A percentile compares a stretch with the other conserved stretches of the same genome.
Conservation (phyloP, 2,888 invertebrate species). For the Sympetrum striolatum region DNA sequence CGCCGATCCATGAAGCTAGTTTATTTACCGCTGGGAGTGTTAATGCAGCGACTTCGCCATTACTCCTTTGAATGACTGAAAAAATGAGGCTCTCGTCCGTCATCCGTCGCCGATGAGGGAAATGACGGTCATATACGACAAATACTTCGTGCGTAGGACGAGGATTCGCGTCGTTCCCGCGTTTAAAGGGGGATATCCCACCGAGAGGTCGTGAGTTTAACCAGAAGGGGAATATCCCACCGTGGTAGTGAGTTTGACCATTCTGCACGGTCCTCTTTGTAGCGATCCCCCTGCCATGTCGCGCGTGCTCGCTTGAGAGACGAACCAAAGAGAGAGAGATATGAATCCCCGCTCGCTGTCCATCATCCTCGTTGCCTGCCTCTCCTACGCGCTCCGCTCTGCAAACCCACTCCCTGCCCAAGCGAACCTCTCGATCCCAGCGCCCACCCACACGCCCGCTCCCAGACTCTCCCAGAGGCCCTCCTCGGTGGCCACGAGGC, state of each 20-base stretch:
- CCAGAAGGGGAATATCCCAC: background rate
- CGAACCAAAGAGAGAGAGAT: background rate
- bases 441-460: background rate
- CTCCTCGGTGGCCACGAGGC: background rate
- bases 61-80: too few relatives aligned
- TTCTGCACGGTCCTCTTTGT: background rate
- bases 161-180: too few relatives aligned
- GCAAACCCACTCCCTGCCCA: slow-evolving; percentile 12
- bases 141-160: background rate
- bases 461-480: background rate
- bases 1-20: background rate
- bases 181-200: background rate
- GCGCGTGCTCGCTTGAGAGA: background rate
- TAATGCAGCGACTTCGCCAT: too few relatives aligned
- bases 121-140: background rate
- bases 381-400: slow-evolving; percentile 14
- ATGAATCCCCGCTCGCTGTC: slow-evolving; percentile 17
- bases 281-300: background rate
- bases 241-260: too few relatives aligned
- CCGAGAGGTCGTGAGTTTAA: background rate
- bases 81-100: too few relatives aligned
- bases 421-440: background rate
- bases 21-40: too few relatives aligned
- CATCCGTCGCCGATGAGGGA: background rate
- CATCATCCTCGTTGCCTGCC: slow-evolving; percentile 12